These are phyloP conservation scores for Gerris lacustris DNA, from an alignment of 2,888 invertebrate species.

Conservation along the genomic window DNA sequence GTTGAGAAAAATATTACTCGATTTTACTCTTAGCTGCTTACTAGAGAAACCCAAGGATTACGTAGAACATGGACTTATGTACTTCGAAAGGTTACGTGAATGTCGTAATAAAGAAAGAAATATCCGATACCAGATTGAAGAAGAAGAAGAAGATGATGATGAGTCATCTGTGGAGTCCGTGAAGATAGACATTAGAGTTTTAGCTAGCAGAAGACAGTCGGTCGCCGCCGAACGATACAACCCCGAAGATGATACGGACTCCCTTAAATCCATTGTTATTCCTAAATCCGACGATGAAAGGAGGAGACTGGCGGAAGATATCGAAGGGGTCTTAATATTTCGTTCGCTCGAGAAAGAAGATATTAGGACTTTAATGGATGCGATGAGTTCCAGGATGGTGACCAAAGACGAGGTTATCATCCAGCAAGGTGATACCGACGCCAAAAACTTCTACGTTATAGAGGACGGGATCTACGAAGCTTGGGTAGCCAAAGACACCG, in stretches of 20 bases:
- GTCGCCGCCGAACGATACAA: not conserved
- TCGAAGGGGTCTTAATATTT: not conserved
- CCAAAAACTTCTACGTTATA: not conserved
- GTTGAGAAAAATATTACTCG: not conserved
- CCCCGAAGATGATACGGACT: not conserved
- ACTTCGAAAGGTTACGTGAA: not conserved
- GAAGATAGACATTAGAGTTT: no score
- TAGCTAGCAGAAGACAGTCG: not conserved
- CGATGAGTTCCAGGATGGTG: not conserved
- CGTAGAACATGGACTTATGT: not conserved
- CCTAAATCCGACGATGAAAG: conserved; percentile 11
- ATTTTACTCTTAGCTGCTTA: not conserved
- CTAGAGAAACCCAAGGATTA: conserved; percentile 1
- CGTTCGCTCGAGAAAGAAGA: not conserved
- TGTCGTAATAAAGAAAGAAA: not conserved
- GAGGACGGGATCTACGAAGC: not conserved
- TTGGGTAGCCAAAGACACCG: not conserved
- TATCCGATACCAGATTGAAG: not conserved
- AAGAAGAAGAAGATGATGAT: no score
- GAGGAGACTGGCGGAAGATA: not conserved
- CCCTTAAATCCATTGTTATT: not conserved
- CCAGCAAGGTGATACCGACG: not conserved
- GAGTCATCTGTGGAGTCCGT: no score
- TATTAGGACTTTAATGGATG: not conserved
- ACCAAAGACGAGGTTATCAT: not conserved